A percentile compares a stretch with the other conserved stretches of the same genome.
Conservation (phyloP, 1,140 invertebrate genomes). For the Colletes gigas region DNA sequence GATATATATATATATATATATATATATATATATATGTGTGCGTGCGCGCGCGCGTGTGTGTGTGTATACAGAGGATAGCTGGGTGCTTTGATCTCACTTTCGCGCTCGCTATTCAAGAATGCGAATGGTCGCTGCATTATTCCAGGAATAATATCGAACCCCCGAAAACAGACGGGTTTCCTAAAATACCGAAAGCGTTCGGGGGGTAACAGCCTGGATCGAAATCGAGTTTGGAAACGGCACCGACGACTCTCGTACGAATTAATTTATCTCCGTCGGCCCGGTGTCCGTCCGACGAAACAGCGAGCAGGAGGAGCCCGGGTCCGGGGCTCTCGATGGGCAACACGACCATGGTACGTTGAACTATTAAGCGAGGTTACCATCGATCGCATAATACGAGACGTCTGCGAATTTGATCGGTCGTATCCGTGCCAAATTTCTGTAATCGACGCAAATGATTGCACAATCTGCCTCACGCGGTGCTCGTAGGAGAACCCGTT, state of each 20-base stretch:
- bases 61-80: too few relatives aligned
- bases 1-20: background rate
- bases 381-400: slow-evolving; percentile 61
- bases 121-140: background rate
- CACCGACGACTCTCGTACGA: background rate
- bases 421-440: slow-evolving; percentile 64
- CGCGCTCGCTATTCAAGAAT: background rate
- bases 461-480: slow-evolving; percentile 40
- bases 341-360: slow-evolving; percentile 49
- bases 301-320: slow-evolving; percentile 34
- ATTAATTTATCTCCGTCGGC: slow-evolving; percentile 43
- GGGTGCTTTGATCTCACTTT: slow-evolving; percentile 26
- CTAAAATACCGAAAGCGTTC: background rate
- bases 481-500: slow-evolving; percentile 15
- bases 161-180: background rate
- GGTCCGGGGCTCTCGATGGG: slow-evolving; percentile 7
- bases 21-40: background rate
- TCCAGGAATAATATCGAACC: background rate
- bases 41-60: too few relatives aligned
- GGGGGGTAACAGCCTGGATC: too few relatives aligned
- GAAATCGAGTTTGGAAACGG: background rate
- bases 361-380: slow-evolving; percentile 57
- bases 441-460: slow-evolving; percentile 66
- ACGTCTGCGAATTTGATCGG: slow-evolving; percentile 64
- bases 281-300: slow-evolving; percentile 29